These are phyloP conservation scores for Nomada ferruginata DNA, from an alignment of 2,888 invertebrate genomes.

Conservation along the genomic window DNA sequence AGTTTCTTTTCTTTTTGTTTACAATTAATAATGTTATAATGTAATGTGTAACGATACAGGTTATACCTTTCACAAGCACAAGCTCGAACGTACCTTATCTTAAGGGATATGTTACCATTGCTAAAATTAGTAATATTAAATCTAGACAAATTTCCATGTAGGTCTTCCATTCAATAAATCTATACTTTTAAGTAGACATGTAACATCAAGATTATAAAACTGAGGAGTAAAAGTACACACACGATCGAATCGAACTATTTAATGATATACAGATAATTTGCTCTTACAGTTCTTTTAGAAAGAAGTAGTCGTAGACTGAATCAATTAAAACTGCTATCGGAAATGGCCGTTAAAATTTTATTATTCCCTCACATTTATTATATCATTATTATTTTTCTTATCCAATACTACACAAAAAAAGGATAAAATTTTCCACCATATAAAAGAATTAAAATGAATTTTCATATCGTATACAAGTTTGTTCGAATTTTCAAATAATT, in stretches of 20 bases:
- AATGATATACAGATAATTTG: constrained; percentile 36
- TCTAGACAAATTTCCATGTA: constrained; percentile 44
- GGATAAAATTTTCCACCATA: neutral
- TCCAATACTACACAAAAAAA: neutral
- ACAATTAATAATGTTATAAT: constrained; percentile 61
- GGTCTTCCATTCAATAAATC: constrained; percentile 33
- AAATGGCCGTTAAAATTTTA: neutral
- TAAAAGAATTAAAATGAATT: neutral
- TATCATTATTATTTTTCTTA: neutral
- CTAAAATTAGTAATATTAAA: constrained; percentile 50
- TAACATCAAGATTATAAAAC: constrained; percentile 55
- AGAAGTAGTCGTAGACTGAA: constrained; percentile 36
- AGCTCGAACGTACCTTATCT: constrained; percentile 66
- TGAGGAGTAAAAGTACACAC: constrained; percentile 40
- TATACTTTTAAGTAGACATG: constrained; percentile 45
- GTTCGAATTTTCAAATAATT: neutral
- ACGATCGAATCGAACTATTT: constrained; percentile 39
- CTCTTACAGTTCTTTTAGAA: constrained; percentile 28
- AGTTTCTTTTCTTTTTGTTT: constrained; percentile 45
- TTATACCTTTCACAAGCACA: constrained; percentile 65
- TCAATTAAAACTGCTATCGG: constrained; percentile 28
- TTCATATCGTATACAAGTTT: neutral
- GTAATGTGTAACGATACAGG: constrained; percentile 63
- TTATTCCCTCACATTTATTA: neutral
- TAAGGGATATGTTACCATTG: constrained; percentile 60